Conservation (phyloP, 2,888 invertebrate genomes). For the Nemoura dubitans region DNA sequence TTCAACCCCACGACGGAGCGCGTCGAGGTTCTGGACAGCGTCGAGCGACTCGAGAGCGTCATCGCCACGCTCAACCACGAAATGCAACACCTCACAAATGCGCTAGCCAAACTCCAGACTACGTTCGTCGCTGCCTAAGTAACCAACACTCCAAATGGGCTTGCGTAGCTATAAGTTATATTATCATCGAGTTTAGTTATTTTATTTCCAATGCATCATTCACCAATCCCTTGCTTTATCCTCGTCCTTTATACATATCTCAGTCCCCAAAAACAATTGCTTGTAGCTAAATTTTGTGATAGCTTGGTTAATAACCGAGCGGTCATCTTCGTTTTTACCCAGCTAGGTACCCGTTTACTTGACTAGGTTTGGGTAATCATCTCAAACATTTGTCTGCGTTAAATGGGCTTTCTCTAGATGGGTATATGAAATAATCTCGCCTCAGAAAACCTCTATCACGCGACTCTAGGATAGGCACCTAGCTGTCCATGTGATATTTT, state of each 20-base stretch:
- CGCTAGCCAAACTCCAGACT: slow-evolving; percentile 84
- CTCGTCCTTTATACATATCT: background rate
- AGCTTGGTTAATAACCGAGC: background rate
- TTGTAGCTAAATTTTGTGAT: background rate
- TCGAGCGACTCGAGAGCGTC: slow-evolving; percentile 84
- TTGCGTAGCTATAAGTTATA: background rate
- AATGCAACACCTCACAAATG: slow-evolving; percentile 87
- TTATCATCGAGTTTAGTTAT: slow-evolving; percentile 26
- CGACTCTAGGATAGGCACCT: background rate
- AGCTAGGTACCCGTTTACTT: background rate
- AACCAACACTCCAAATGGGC: slow-evolving; percentile 26
- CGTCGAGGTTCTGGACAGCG: slow-evolving; percentile 93
- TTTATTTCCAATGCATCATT: background rate
- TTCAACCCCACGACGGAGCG: slow-evolving; percentile 98
- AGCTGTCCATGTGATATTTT: background rate
- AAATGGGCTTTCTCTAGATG: background rate
- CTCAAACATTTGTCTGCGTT: background rate
- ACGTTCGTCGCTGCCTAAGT: slow-evolving; percentile 58
- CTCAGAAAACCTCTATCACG: background rate
- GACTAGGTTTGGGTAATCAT: background rate
- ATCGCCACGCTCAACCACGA: slow-evolving; percentile 88
- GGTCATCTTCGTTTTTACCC: background rate
- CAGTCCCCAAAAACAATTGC: background rate
- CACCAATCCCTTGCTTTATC: slow-evolving; percentile 16
- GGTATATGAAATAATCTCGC: background rate